Conservation (phyloP, 2,797 vertebrate genomes). For the Chlorospingus flavigularis region DNA sequence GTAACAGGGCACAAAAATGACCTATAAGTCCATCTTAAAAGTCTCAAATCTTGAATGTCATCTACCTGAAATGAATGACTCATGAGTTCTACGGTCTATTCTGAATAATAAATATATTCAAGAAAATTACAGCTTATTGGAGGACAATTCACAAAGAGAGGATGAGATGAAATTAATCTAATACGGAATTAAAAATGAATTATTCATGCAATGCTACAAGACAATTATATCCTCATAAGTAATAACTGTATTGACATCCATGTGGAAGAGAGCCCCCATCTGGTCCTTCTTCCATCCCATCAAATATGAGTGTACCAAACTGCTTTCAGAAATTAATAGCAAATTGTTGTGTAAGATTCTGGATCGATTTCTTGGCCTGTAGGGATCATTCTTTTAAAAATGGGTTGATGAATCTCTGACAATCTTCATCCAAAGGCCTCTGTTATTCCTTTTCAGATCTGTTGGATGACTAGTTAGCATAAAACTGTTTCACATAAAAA, state of each 20-base stretch:
- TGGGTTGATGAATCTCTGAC: background rate
- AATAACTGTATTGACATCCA: background rate
- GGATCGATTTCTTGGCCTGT: background rate
- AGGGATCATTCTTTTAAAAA: background rate
- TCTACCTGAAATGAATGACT: slow-evolving; percentile 5
- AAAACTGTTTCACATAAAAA: background rate
- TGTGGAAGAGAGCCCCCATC: background rate
- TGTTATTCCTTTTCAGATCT: background rate
- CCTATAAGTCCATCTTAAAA: background rate
- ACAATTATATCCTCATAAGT: background rate
- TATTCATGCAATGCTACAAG: slow-evolving; percentile 6
- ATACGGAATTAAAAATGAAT: slow-evolving; percentile 25
- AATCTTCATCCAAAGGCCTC: background rate
- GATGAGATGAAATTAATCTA: slow-evolving; percentile 39
- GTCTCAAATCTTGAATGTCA: background rate
- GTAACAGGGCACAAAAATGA: background rate
- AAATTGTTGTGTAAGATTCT: background rate
- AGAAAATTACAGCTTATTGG: slow-evolving; percentile 39
- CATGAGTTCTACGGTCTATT: background rate
- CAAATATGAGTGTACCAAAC: background rate
- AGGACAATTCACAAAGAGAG: background rate
- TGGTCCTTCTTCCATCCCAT: background rate
- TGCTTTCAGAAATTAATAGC: background rate
- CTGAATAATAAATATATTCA: slow-evolving; percentile 37
- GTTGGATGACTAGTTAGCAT: background rate